Evolutionary conservation across 2,113 vertebrate genomes (phyloP), one percentile per base, ranked within the genome.

Genomic region (Fulica atra): DNA sequence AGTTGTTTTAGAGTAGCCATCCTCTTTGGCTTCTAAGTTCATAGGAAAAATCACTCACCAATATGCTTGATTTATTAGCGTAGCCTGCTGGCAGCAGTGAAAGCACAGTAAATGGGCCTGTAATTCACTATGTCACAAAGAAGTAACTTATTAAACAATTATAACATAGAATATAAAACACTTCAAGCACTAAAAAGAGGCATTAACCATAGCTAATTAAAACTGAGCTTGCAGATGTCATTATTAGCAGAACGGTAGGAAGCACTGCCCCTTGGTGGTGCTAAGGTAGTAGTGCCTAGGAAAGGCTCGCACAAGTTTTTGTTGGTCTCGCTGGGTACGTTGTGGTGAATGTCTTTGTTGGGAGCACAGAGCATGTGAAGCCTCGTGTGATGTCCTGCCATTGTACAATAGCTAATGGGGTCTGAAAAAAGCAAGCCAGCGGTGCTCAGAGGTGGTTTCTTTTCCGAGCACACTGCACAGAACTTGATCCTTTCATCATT

Each of bases 251-350:
- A 92, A 68, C n/a, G 59, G 71, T 59, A 78, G 95, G 80, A 89
- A 94, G 95, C 68, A 69, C 84, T 96, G 96, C 80, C 97, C 42
- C 89, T 56, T 87, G 50, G 97, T 94, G 97, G 95, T 71, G 13
- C 16, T 26, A 23, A 38, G 54, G 36, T 28, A 65, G 73, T 9
- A 96, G 28, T 95, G 87, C 96, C 73, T 33, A 69, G 40, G 59
- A 61, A 80, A 48, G 4, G 61, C 44, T 17, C n/a, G 28, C 79
- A 54, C 35, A 20, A 4, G 35, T 40, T 6, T 20, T 70, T 76
- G 16, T 7, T 68, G 71, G 4, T 33, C 50, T 63, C 24, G 0
- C 29, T 13, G 9, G 2, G 20, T 6, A 7, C 2, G 0, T 36
- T 38, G 59, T 14, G 64, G 44, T 56, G 69, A 74, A 36, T 28